phyloP scores from a whole-genome alignment of 92 coral and sea anemone species.

The Ricordea florida region DNA sequence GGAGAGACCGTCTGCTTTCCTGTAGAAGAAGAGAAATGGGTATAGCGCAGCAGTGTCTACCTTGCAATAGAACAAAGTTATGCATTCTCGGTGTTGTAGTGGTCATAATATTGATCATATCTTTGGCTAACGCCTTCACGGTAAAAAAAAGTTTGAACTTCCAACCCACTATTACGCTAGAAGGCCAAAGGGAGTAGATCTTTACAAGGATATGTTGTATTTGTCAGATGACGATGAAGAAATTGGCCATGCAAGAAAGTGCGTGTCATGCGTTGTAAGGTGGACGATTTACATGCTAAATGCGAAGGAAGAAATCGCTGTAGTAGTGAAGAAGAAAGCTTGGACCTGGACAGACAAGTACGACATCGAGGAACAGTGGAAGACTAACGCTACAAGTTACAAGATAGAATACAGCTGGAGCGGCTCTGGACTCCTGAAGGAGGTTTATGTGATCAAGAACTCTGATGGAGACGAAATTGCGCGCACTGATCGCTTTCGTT shows the following conservation, averaged over 20 bases:
- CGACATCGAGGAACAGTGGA: constrained; percentile 9
- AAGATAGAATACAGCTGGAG: constrained; percentile 4
- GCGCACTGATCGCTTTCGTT: not conserved
- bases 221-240: not conserved
- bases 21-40: too few species aligned
- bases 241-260: not conserved
- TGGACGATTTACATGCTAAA: not conserved
- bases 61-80: constrained; percentile 2
- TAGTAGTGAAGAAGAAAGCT: not conserved
- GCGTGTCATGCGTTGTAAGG: not conserved
- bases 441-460: not conserved
- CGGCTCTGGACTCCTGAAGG: not conserved
- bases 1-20: too few species aligned
- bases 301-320: not conserved
- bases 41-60: too few species aligned
- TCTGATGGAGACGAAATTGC: constrained; percentile 3
- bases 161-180: not conserved
- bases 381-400: constrained; percentile 1
- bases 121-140: not conserved
- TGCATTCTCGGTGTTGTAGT: not conserved
- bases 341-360: not conserved
- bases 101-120: not conserved
- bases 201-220: not conserved
- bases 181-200: not conserved
- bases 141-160: not conserved